Percentiles rank a stretch among this genome's conserved stretches.
phyloP scores from a whole-genome alignment of 1,140 invertebrate species.

The Caerostris darwini region DNA sequence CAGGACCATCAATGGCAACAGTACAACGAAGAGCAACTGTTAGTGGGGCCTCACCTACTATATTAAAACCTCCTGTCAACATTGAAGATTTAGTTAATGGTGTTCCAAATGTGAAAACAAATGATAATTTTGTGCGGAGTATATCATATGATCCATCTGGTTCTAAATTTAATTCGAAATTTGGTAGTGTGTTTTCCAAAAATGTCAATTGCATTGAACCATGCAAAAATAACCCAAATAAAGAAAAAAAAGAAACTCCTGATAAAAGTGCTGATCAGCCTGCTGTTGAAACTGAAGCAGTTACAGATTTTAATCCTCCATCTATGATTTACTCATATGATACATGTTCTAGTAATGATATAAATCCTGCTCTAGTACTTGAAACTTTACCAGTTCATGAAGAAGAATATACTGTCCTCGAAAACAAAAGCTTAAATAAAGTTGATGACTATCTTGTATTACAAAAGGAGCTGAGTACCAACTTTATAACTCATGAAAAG shows the following conservation, averaged over 20 bases:
- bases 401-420: constrained; percentile 67
- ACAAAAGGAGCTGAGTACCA: background rate
- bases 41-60: constrained; percentile 90
- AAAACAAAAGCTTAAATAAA: constrained; percentile 72
- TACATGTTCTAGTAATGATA: background rate
- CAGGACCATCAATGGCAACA: constrained; percentile 3
- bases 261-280: background rate
- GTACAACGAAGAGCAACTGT: constrained; percentile 91
- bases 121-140: constrained; percentile 66
- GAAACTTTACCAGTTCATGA: constrained; percentile 55
- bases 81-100: constrained; percentile 84
- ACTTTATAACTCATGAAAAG: background rate
- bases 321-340: background rate
- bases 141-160: constrained; percentile 76
- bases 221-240: background rate
- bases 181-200: background rate
- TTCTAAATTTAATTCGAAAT: background rate
- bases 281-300: background rate
- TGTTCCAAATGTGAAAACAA: constrained; percentile 27
- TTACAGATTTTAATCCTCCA: background rate
- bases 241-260: background rate
- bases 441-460: constrained; percentile 7
- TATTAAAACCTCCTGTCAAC: constrained; percentile 86
- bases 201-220: background rate
- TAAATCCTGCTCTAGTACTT: background rate